Percentiles rank a stretch among this genome's conserved stretches.
Evolutionary conservation across 1,140 invertebrate genomes (phyloP).

Genomic region (Stegodyphus mimosarum): DNA sequence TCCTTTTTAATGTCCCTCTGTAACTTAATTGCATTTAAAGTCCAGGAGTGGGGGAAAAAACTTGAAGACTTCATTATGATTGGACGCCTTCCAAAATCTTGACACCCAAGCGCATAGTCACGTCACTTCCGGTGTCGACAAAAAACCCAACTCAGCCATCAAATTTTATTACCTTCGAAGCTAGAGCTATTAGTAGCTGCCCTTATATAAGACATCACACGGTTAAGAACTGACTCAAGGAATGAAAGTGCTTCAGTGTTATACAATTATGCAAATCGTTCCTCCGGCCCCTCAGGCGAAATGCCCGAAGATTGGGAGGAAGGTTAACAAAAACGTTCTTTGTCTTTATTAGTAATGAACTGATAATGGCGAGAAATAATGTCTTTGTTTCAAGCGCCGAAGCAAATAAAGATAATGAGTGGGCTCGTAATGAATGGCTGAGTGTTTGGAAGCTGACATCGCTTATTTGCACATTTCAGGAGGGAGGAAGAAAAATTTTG

Average conservation of each 20-base stretch:
- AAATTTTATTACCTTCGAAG: not conserved
- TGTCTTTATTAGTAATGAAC: constrained; percentile 3
- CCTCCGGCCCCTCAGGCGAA: not conserved
- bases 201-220: not conserved
- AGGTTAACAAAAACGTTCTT: not conserved
- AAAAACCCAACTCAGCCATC: not conserved
- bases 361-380: not conserved
- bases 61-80: not conserved
- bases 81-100: not conserved
- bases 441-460: not conserved
- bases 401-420: not conserved
- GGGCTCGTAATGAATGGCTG: not conserved
- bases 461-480: no score
- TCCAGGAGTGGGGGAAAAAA: not conserved
- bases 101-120: not conserved
- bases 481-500: no score
- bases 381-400: not conserved
- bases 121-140: not conserved
- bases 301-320: not conserved
- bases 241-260: not conserved
- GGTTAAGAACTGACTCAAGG: not conserved
- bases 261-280: not conserved
- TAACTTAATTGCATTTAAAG: not conserved
- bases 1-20: not conserved
- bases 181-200: not conserved